Base-by-base conservation (phyloP, 1,140 invertebrate species). In the Drosophila nebulosa region DNA sequence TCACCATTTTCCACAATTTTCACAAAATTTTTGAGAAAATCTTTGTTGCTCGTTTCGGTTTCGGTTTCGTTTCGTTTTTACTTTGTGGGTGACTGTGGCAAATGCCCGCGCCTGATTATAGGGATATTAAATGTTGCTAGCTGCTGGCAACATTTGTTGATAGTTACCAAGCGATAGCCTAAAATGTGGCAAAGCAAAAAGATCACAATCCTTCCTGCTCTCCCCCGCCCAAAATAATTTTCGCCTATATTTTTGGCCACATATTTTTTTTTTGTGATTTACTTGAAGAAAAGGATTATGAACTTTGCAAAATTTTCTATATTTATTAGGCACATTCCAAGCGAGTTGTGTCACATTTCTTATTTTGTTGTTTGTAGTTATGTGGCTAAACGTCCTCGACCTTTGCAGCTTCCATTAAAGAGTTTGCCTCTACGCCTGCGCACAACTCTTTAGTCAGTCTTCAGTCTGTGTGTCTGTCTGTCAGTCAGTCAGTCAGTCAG, bases 81-180 rank as follows among this genome's bases (percentile, higher is more conserved):
- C 69, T 74, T 46, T 84, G 77, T 86, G 80, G 80, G 80, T 84
- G 80, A 84, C 80, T 84, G 77, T 84, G 80, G 80, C 80, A 85
- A 84, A 85, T 78, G 64, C 72, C 58, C 65, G 51, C 42, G 55
- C 64, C 68, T 79, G 79, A 84, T 84, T 84, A 85, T 79, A 73
- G 74, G 74, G 71, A 70, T 84, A 35, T 71, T 74, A 50, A 50
- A 51, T 61, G 50, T 62, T 69, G 61, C 60, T 58, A 73, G 64
- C 64, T 69, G 52, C 63, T 74, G 46, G 35, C 62, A 64, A 76
- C 62, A 68, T 26, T 60, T 16, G n/a, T 30, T 57, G 60, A 58
- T 32, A 30, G 42, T 57, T 51, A 7, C 27, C 55, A 3, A 3
- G 55, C 67, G 53, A 50, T 69, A 58, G 65, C 57, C 74, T 58